Evolutionary conservation across 2,113 vertebrate genomes (phyloP), one percentile per base, ranked within the genome.

Genomic region (Crotophaga sulcirostris): DNA sequence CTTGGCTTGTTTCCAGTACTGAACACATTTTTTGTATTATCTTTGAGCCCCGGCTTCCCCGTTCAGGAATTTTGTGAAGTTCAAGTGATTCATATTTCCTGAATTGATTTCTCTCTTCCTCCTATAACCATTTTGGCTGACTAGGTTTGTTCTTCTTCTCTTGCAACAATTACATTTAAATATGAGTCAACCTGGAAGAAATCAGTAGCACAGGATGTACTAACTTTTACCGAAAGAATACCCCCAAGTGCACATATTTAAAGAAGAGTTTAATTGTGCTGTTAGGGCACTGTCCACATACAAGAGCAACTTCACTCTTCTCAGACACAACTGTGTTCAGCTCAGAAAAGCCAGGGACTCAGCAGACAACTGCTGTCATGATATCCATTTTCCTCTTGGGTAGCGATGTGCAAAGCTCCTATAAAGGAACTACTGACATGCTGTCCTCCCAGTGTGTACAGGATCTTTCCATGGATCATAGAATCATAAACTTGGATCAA

Each of bases 61-160:
- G 55, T 87, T 63, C 58, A 84, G 81, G 84, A 91, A 52, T 92
- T 72, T 21, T 40, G 63, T 80, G 73, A 89, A 82, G 54, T 89
- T 80, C 42, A 74, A 89, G 58, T 62, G 73, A 93, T 89, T 96
- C 38, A 59, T 72, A 67, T 93, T 87, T 94, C 84, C 47, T 58
- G 70, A 80, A 72, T 6, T 64, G 63, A 80, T 89, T 73, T 86
- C 73, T 86, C 40, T 67, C 76, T 91, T 72, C 44, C 77, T 87
- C 20, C 44, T 72, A 3, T 70, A 76, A 67, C 54, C 9, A 20
- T 70, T 74, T 34, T 70, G 59, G 58, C 73, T 87, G 63, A 91
- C 36, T 62, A 54, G 28, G n/a, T 42, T 80, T 72, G n/a, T 78
- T 70, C 76, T 88, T 54, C 68, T 69, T 85, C 55, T 79, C 62